Evolutionary conservation across 2,888 invertebrate genomes (phyloP), one percentile per base, ranked within the genome.

Genomic region (Leucozona laternaria): DNA sequence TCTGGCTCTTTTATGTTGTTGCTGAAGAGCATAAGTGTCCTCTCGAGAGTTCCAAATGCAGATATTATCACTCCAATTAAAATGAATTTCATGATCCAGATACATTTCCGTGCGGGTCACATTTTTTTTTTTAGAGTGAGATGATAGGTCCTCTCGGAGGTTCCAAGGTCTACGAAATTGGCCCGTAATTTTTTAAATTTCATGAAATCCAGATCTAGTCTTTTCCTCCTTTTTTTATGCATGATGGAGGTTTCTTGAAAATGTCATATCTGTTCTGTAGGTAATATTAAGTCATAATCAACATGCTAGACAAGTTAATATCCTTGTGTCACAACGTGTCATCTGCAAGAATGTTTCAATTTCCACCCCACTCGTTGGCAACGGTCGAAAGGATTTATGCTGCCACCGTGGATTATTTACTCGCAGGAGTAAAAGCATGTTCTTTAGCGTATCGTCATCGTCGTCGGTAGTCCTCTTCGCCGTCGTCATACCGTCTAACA

Each of bases 51-150:
- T 82, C 82, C 79, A 88, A 88, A 89, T 89, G 88, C 82, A 88
- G 89, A 89, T 88, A 89, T 88, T 89, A 89, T 89, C 89, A 88
- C 83, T 89, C 89, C 89, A 89, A 89, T 89, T 89, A 89, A 89
- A 88, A 88, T 79, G 79, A 77, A 48, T 71, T 64, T 72, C 50
- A 66, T 20, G 77, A 40, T 58, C 68, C 20, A 68, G 68, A 68
- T 58, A 57, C 53, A 31, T 22, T 64, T 57, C 13, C 37, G 4
- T 22, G n/a, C n/a, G 13, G 22, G 40, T 45, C 37, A 1, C 6
- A 31, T 31, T 31, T 48, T 7, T 45, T 28, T 8, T 20, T 20
- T 13, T 20, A 37, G 37, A 60, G 10, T 50, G 73, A 77, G 25
- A 78, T 71, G 71, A 66, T 45, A 76, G 3, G 17, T 17, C 20